Conservation (phyloP, 2,113 vertebrate genomes). For the Buteo buteo region DNA sequence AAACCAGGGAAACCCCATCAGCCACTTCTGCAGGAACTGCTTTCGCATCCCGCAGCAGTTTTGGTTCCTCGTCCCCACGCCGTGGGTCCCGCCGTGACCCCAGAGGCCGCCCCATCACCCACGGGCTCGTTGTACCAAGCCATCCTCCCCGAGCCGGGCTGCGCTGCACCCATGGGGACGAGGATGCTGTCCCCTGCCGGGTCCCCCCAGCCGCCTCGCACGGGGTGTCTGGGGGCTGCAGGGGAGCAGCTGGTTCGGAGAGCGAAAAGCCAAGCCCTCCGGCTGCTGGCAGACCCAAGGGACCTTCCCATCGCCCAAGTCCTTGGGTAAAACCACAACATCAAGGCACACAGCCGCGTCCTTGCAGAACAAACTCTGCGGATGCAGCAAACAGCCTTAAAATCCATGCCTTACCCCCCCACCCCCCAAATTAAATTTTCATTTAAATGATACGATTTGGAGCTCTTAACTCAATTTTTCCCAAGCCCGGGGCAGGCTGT, state of each 20-base stretch:
- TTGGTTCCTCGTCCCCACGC: not conserved
- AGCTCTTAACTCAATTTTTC: not conserved
- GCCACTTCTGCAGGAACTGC: not conserved
- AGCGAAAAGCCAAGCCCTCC: not conserved
- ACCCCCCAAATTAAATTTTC: not conserved
- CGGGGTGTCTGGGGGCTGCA: not conserved
- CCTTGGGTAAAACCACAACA: not conserved
- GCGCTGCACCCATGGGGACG: not conserved
- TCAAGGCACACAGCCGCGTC: fast-evolving
- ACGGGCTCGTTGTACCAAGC: fast-evolving
- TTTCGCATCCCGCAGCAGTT: not conserved
- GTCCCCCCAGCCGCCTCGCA: fast-evolving
- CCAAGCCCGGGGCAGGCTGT: not conserved
- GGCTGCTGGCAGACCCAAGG: not conserved
- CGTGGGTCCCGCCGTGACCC: not conserved
- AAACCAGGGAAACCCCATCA: not conserved
- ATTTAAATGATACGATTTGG: not conserved
- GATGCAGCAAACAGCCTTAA: not conserved
- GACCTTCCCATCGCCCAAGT: not conserved
- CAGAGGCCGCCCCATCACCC: not conserved
- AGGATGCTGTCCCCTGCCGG: too few species aligned
- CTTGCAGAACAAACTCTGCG: not conserved
- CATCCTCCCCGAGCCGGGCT: not conserved
- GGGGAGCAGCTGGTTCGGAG: not conserved
- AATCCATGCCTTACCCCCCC: fast-evolving